phyloP scores from a whole-genome alignment of 2,113 vertebrate species.

The Rhinolophus sinicus region DNA sequence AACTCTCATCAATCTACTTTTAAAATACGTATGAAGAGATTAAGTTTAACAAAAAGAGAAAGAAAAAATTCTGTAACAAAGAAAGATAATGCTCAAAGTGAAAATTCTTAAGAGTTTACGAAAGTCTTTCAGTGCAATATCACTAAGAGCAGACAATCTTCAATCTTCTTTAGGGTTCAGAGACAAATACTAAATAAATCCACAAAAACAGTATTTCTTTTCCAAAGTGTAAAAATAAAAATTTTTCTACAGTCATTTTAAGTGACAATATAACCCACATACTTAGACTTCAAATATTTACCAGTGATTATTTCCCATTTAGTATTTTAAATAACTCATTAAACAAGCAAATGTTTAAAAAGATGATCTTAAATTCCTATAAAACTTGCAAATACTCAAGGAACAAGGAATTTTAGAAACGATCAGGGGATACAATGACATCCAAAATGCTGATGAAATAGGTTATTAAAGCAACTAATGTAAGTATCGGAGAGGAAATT shows the following conservation, averaged over 20 bases:
- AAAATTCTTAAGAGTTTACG: not conserved
- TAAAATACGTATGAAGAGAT: not conserved
- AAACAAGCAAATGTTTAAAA: not conserved
- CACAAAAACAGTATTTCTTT: not conserved
- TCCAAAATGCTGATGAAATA: not conserved
- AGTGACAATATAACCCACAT: not conserved
- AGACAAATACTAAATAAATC: not conserved
- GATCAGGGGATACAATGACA: not conserved
- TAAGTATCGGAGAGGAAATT: not conserved
- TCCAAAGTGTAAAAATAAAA: not conserved
- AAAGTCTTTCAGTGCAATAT: not conserved
- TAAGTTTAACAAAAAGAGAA: not conserved
- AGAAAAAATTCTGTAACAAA: not conserved
- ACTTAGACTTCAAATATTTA: not conserved
- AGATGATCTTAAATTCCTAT: not conserved
- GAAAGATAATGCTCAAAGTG: not conserved
- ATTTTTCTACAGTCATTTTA: not conserved
- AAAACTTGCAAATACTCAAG: not conserved
- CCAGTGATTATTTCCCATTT: not conserved
- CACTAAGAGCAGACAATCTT: not conserved
- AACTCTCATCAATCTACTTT: not conserved
- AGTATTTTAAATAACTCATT: constrained; percentile 24
- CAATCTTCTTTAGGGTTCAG: not conserved
- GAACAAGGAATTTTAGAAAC: not conserved
- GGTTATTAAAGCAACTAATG: not conserved